These are phyloP conservation scores for Drosophila borborema DNA, from an alignment of 2,888 invertebrate genomes.

Conservation along the genomic window DNA sequence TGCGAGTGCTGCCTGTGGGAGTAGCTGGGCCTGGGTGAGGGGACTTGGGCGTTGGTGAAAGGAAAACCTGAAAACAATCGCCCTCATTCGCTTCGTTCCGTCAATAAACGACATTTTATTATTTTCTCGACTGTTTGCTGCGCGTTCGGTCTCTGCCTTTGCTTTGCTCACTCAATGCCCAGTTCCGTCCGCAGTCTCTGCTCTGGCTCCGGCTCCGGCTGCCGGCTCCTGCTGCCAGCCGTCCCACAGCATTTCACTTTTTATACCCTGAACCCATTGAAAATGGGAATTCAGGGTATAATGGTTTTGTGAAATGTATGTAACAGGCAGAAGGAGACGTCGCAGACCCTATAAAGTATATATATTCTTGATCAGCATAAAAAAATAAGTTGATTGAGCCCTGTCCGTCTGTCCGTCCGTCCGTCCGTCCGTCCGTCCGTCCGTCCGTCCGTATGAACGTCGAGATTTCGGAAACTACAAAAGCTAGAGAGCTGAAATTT, in stretches of 20 bases:
- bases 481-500: too few species aligned
- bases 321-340: too few species aligned
- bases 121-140: constrained; percentile 56
- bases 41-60: constrained; percentile 19
- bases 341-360: too few species aligned
- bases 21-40: constrained; percentile 10
- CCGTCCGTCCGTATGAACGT: too few species aligned
- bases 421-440: too few species aligned
- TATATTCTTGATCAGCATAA: too few species aligned
- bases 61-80: constrained; percentile 54
- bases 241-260: constrained; percentile 6
- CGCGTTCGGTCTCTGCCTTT: constrained; percentile 18
- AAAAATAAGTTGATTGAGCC: too few species aligned
- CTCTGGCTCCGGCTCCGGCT: background rate
- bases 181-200: constrained; percentile 25
- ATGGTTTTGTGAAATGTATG: too few species aligned
- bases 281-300: too few species aligned
- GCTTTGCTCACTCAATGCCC: constrained; percentile 21
- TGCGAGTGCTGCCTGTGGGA: constrained; percentile 3
- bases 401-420: too few species aligned
- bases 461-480: too few species aligned
- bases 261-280: too few species aligned
- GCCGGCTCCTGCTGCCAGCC: constrained; percentile 2
- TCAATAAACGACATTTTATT: constrained; percentile 78
- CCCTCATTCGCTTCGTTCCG: constrained; percentile 42